These are phyloP conservation scores for Proteles cristata DNA, from an alignment of 2,113 vertebrate species.

Conservation along the genomic window DNA sequence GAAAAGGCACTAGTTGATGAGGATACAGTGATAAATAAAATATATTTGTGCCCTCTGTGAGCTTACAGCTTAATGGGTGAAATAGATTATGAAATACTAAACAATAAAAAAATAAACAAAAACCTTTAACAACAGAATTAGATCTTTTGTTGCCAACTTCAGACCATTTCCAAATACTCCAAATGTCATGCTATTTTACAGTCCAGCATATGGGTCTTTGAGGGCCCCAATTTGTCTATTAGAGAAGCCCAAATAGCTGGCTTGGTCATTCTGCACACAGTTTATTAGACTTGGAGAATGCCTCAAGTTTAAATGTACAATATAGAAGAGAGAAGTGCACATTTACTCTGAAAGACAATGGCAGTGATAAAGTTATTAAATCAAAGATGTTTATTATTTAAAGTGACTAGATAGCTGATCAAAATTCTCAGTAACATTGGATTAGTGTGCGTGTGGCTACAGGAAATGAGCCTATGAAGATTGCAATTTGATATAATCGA, in stretches of 20 bases:
- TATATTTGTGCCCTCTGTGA: rapidly evolving
- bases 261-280: rapidly evolving
- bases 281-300: background rate
- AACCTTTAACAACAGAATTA: background rate
- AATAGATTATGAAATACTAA: background rate
- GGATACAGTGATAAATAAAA: too few species aligned
- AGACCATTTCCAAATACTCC: background rate
- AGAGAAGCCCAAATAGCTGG: background rate
- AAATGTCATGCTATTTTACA: background rate
- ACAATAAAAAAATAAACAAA: background rate
- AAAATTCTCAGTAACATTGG: background rate
- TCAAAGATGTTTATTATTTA: background rate
- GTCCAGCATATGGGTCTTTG: too few species aligned
- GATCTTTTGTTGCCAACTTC: background rate
- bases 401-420: background rate
- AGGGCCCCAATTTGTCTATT: background rate
- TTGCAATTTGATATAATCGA: background rate
- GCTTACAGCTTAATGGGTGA: background rate
- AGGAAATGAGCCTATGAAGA: background rate
- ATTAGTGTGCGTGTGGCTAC: background rate
- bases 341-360: background rate
- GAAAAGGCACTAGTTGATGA: background rate
- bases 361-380: background rate
- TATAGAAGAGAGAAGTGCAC: background rate
- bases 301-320: background rate